Evolutionary conservation across 2,113 vertebrate species (phyloP).

Genomic region (Atractosteus spatula): DNA sequence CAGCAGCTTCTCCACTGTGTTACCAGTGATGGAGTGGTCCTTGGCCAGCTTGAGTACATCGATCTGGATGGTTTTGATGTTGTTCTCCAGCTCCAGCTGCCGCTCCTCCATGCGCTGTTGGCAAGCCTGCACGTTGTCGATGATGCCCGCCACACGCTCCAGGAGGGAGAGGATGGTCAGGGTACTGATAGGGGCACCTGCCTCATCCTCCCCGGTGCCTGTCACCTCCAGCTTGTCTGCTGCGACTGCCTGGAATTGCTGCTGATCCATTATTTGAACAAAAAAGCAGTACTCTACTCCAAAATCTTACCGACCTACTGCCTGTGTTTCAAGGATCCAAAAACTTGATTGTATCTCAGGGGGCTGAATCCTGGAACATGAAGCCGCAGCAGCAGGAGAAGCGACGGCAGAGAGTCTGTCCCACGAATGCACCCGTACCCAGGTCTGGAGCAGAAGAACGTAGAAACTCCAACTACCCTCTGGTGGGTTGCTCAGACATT

Average conservation of each 20-base stretch:
- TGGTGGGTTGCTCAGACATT: conserved; percentile 64
- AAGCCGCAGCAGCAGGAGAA: conserved; percentile 3
- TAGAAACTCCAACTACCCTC: conserved; percentile 55
- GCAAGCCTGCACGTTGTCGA: conserved; percentile 87
- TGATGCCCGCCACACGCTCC: conserved; percentile 89
- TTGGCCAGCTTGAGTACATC: conserved; percentile 87
- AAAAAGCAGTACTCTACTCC: not conserved
- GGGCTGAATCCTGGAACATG: conserved; percentile 30
- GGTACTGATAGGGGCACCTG: conserved; percentile 79
- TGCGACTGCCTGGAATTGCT: conserved; percentile 49
- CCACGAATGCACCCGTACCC: conserved; percentile 50
- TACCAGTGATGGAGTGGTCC: conserved; percentile 79
- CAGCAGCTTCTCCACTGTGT: conserved; percentile 83
- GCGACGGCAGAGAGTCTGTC: conserved; percentile 31
- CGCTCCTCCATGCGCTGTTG: conserved; percentile 93
- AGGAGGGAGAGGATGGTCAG: conserved; percentile 88
- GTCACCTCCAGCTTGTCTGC: conserved; percentile 73
- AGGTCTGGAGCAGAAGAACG: conserved; percentile 57
- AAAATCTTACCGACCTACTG: not conserved
- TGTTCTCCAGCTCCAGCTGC: conserved; percentile 83
- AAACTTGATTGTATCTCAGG: conserved; percentile 30
- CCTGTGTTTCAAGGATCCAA: not conserved
- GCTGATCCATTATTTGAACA: conserved; percentile 68
- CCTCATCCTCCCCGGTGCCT: conserved; percentile 73
- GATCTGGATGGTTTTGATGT: conserved; percentile 85